A percentile compares a stretch with the other conserved stretches of the same genome.
phyloP scores from a whole-genome alignment of 2,888 invertebrate species.

The Hyposoter didymator region DNA sequence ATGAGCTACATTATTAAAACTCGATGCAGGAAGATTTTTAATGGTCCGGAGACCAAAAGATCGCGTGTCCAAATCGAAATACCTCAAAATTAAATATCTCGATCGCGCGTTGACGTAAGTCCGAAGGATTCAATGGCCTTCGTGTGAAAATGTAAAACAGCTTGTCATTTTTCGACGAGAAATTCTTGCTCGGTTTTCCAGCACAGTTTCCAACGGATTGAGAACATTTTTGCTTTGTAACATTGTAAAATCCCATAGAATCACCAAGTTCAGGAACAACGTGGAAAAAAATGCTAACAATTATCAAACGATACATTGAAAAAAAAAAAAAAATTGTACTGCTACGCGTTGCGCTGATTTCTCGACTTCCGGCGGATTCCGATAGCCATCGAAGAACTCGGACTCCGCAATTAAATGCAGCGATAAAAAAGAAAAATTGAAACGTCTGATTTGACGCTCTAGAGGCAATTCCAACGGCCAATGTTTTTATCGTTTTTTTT shows the following conservation, averaged over 20 bases:
- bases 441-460: neutral
- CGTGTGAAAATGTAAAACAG: too few relatives aligned
- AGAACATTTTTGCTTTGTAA: too few relatives aligned
- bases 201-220: too few relatives aligned
- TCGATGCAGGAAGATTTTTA: too few relatives aligned
- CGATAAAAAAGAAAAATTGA: neutral
- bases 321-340: neutral
- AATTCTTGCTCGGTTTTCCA: too few relatives aligned
- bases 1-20: too few relatives aligned
- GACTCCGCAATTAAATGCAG: constrained; percentile 59
- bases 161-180: too few relatives aligned
- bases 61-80: too few relatives aligned
- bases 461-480: neutral
- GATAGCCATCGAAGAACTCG: constrained; percentile 81
- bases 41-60: too few relatives aligned
- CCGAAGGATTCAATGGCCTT: too few relatives aligned
- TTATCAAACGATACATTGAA: neutral
- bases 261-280: neutral
- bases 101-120: too few relatives aligned
- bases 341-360: constrained; percentile 73
- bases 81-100: too few relatives aligned
- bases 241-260: neutral
- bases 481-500: neutral
- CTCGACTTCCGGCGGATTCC: constrained; percentile 82
- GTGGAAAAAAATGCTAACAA: neutral